These are phyloP conservation scores for Lepidocyrtinus sp. DNA, from an alignment of 2,888 invertebrate genomes.

Conservation along the genomic window DNA sequence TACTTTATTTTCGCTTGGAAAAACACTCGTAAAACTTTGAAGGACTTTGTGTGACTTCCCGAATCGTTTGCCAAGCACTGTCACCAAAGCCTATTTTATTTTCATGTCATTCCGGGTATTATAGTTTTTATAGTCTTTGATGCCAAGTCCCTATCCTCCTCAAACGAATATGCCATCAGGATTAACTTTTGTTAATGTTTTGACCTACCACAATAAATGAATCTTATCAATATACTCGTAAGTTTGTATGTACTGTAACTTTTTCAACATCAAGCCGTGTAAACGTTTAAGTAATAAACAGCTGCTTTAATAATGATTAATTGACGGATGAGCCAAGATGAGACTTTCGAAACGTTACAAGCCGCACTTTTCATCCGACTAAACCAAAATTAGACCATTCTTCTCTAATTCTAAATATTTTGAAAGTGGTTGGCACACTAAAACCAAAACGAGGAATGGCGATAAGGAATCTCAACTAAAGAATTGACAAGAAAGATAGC, in stretches of 20 bases:
- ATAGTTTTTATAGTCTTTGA: neutral
- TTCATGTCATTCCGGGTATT: neutral
- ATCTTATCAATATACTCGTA: neutral
- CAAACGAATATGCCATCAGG: neutral
- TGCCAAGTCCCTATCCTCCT: conserved; percentile 10
- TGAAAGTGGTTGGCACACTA: too few species aligned
- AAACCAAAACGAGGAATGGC: too few species aligned
- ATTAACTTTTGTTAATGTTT: neutral
- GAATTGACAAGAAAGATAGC: too few species aligned
- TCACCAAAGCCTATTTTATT: conserved; percentile 7
- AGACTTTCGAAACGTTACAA: neutral
- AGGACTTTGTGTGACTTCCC: too few species aligned
- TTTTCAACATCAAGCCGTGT: too few species aligned
- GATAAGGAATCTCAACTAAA: too few species aligned
- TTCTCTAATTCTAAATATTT: too few species aligned
- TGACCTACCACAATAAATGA: conserved; percentile 40
- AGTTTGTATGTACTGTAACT: too few species aligned
- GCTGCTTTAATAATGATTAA: conserved; percentile 24
- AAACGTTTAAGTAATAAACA: too few species aligned
- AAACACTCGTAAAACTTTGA: neutral
- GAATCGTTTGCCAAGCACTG: conserved; percentile 15
- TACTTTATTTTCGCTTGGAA: too few species aligned
- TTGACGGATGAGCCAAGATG: conserved; percentile 29
- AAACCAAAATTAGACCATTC: too few species aligned
- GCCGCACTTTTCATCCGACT: too few species aligned